These are phyloP conservation scores for Empidonax alnorum DNA, from an alignment of 2,113 vertebrate species.

Conservation along the genomic window DNA sequence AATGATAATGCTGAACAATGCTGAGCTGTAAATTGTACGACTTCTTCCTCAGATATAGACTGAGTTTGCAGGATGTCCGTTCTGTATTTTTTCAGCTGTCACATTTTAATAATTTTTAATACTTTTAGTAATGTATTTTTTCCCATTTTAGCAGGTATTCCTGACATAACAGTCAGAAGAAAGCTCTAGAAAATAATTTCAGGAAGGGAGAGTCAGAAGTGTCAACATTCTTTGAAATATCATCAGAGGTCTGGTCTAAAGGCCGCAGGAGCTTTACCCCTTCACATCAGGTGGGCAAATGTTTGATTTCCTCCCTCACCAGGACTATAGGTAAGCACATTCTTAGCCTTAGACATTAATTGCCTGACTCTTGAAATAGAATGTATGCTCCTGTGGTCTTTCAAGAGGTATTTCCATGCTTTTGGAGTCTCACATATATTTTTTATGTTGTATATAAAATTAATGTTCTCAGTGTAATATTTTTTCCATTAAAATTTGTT, in stretches of 20 bases:
- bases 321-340: not conserved
- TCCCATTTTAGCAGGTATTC: not conserved
- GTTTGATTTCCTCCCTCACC: not conserved
- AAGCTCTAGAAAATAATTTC: not conserved
- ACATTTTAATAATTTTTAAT: not conserved
- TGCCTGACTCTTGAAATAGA: not conserved
- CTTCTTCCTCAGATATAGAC: not conserved
- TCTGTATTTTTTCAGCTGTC: not conserved
- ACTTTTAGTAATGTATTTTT: not conserved
- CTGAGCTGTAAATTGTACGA: not conserved
- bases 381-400: not conserved
- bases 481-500: not conserved
- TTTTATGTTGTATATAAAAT: not conserved
- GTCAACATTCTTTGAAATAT: not conserved
- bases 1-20: not conserved
- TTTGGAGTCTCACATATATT: not conserved
- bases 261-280: fast-evolving
- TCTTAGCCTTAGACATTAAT: not conserved
- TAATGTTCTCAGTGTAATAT: not conserved
- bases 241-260: not conserved
- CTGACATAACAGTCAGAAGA: not conserved
- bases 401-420: not conserved
- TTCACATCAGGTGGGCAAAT: not conserved
- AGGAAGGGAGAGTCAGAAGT: not conserved
- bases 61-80: not conserved